A percentile compares a stretch with the other conserved stretches of the same genome.
Evolutionary conservation across 2,113 vertebrate species (phyloP).

Genomic region (Amphiprion percula): DNA sequence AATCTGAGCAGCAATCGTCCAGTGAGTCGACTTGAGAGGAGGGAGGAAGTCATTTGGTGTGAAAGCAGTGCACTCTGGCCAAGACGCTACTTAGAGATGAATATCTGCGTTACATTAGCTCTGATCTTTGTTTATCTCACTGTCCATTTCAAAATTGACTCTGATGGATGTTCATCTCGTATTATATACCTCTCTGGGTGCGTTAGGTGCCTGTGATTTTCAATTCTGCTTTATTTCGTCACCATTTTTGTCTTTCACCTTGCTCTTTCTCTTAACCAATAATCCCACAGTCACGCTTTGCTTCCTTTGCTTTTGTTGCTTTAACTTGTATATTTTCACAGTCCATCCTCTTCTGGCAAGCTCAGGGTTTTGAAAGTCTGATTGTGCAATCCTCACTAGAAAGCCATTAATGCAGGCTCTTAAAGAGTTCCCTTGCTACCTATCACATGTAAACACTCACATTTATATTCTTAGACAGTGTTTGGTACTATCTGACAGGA

Average conservation of each 20-base stretch:
- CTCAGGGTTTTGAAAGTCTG: constrained; percentile 4
- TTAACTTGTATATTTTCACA: neutral
- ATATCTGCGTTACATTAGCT: constrained; percentile 68
- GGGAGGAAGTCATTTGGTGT: constrained; percentile 45
- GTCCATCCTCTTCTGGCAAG: neutral
- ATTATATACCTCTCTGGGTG: constrained; percentile 15
- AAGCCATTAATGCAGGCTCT: constrained; percentile 16
- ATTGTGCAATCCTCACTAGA: constrained; percentile 8
- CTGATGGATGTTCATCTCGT: constrained; percentile 50
- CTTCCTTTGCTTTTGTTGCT: neutral
- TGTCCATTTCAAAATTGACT: constrained; percentile 34
- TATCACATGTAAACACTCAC: constrained; percentile 42
- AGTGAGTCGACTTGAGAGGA: constrained; percentile 29
- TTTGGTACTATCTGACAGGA: constrained; percentile 28
- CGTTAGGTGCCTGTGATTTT: constrained; percentile 10
- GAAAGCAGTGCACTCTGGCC: constrained; percentile 48
- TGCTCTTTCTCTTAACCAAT: neutral
- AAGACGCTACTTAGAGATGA: constrained; percentile 46
- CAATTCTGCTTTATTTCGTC: neutral
- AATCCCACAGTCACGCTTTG: neutral
- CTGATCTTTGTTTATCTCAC: constrained; percentile 66
- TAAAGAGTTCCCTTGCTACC: constrained; percentile 3
- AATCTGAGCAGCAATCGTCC: constrained; percentile 43
- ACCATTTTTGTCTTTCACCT: constrained; percentile 14
- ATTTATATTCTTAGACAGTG: constrained; percentile 10